phyloP scores from a whole-genome alignment of 2,797 vertebrate genomes.

The Acipenser transmontanus region DNA sequence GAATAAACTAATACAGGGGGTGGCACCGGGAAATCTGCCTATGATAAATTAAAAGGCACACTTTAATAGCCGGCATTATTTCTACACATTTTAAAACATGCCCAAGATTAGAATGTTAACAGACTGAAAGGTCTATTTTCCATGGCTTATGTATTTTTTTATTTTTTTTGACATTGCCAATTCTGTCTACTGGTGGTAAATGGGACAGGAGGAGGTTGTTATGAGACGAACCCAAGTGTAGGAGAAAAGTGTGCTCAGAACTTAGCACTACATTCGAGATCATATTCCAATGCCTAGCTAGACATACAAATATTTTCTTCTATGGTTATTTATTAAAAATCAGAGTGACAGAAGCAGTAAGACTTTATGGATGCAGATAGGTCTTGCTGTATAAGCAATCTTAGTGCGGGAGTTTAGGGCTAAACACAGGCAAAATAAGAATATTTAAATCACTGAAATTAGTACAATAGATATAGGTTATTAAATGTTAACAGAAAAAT shows the following conservation, averaged over 20 bases:
- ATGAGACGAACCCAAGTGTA: slow-evolving; percentile 23
- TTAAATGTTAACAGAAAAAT: neutral
- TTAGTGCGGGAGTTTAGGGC: slow-evolving; percentile 1
- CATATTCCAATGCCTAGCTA: slow-evolving; percentile 47
- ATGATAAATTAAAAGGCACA: slow-evolving; percentile 56
- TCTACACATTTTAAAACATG: slow-evolving; percentile 31
- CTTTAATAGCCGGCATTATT: slow-evolving; percentile 68
- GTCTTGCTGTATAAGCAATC: slow-evolving; percentile 25
- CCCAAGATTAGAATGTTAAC: slow-evolving; percentile 33
- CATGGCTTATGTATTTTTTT: too few species aligned
- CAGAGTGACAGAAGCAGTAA: neutral
- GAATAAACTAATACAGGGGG: too few species aligned
- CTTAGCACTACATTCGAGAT: slow-evolving; percentile 75
- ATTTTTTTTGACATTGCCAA: too few species aligned
- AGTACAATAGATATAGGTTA: neutral
- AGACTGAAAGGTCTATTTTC: too few species aligned
- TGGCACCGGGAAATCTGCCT: too few species aligned
- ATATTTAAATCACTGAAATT: slow-evolving; percentile 24
- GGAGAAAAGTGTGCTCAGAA: slow-evolving; percentile 56
- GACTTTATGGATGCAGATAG: slow-evolving; percentile 25
- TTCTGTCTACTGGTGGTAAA: too few species aligned
- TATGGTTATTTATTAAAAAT: slow-evolving; percentile 3
- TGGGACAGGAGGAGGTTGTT: too few species aligned
- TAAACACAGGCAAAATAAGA: slow-evolving; percentile 26
- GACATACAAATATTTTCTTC: slow-evolving; percentile 54